Base-by-base conservation (phyloP, 1,140 invertebrate genomes). In the Apis dorsata region DNA sequence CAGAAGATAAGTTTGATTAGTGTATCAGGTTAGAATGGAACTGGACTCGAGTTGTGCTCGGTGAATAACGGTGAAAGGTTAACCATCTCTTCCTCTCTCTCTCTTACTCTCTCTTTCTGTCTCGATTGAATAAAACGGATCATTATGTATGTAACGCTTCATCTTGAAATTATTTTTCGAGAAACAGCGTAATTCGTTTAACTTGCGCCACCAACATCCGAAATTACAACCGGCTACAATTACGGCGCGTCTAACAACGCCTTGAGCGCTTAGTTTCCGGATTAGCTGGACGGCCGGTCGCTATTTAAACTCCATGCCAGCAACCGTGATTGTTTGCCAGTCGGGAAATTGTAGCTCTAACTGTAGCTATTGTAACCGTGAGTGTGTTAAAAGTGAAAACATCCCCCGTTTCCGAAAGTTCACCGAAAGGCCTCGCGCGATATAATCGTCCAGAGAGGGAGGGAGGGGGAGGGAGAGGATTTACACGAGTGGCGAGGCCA, bases 401-500 rank as follows among this genome's bases (percentile, higher is more conserved):
- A 44, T 44, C 34, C 28, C 28, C 17, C 28, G 51, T 15, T 79
- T 28, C 7, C 9, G 2, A 24, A 81, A 76, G 72, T 81, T 81
- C 72, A 10, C 8, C 66, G 34, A 44, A 7, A 8, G 11, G 1
- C 49, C 34, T n/a, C 17, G 28, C 13, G n/a, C 7, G 24, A 28
- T 55, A 57, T 55, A 72, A 53, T 72, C 1, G 49, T 21, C 8
- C 11, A 12, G 7, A 68, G 34, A 44, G 65, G 21, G 9, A 49
- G 19, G 11, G 19, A 69, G 19, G 12, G 28, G 49, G 15, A 44
- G 60, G 21, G 62, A 55, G 63, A 63, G 70, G 75, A 87, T 88
- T 88, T 88, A 87, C 86, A 72, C 85, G 74, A 81, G 34, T 57
- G 60, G 34, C 28, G 5, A 13, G 60, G 28, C 76, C 80, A 82